A percentile compares a stretch with the other conserved stretches of the same genome.
These are phyloP conservation scores for Siderastrea siderea DNA, from an alignment of 92 coral and sea anemone genomes.

Conservation along the genomic window DNA sequence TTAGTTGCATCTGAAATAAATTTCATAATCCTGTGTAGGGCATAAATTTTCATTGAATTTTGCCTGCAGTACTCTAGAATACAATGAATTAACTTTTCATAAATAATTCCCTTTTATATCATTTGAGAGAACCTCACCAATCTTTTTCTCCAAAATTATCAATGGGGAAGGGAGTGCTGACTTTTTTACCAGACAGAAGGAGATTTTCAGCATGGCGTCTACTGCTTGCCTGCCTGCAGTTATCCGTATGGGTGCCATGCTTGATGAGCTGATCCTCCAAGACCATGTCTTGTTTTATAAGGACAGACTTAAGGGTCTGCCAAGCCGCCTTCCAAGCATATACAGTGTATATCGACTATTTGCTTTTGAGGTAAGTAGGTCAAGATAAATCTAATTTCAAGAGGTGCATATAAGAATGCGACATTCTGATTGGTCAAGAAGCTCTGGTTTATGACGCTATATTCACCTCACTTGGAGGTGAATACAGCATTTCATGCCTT, in stretches of 20 bases:
- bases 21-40: too few species aligned
- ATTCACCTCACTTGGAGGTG: too few species aligned
- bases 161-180: neutral
- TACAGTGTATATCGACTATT: conserved; percentile 22
- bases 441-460: too few species aligned
- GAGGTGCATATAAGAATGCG: too few species aligned
- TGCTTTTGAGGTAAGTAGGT: conserved; percentile 30
- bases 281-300: conserved; percentile 9
- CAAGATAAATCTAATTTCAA: too few species aligned
- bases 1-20: too few species aligned
- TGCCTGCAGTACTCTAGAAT: too few species aligned
- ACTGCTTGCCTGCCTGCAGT: conserved; percentile 24
- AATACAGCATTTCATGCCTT: too few species aligned
- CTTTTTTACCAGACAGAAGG: conserved; percentile 1
- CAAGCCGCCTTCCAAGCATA: conserved; percentile 31
- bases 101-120: neutral
- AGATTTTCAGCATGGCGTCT: neutral
- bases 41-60: too few species aligned
- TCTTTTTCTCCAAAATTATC: neutral
- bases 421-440: too few species aligned
- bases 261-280: neutral
- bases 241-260: neutral
- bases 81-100: too few species aligned
- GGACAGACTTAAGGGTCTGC: neutral
- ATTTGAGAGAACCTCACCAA: conserved; percentile 32